These are phyloP conservation scores for Istiophorus platypterus DNA, from an alignment of 2,113 vertebrate genomes.

Conservation along the genomic window DNA sequence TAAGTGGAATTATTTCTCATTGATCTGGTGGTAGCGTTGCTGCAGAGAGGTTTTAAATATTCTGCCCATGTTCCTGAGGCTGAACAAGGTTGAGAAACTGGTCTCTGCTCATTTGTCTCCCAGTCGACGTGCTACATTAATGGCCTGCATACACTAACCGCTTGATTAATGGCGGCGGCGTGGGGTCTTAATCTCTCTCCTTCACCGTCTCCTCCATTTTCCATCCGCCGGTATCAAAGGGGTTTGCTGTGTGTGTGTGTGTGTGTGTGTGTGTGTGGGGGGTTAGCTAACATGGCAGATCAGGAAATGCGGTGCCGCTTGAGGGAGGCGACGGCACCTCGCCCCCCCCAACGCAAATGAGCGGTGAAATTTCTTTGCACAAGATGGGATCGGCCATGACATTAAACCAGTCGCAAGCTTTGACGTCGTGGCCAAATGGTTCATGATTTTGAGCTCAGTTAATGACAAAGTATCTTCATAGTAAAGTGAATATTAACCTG, in stretches of 20 bases:
- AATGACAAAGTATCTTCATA: no score
- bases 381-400: background rate
- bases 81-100: constrained; percentile 21
- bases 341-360: background rate
- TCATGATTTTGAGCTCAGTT: no score
- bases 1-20: background rate
- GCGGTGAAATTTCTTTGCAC: background rate
- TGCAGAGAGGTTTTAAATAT: constrained; percentile 32
- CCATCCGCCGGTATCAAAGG: no score
- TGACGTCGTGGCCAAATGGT: no score
- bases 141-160: constrained; percentile 40
- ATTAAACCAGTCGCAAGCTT: no score
- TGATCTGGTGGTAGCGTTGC: background rate
- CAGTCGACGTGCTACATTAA: constrained; percentile 3
- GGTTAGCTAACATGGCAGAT: constrained; percentile 1
- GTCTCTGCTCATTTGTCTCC: constrained; percentile 42
- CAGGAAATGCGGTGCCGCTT: background rate
- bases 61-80: constrained; percentile 1
- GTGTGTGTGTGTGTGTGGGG: no score
- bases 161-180: constrained; percentile 56
- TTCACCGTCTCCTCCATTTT: background rate
- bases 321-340: background rate
- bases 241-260: no score
- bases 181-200: constrained; percentile 34
- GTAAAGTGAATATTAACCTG: no score